Conservation (phyloP, 1,140 invertebrate genomes). For the Sitobion miscanthi region DNA sequence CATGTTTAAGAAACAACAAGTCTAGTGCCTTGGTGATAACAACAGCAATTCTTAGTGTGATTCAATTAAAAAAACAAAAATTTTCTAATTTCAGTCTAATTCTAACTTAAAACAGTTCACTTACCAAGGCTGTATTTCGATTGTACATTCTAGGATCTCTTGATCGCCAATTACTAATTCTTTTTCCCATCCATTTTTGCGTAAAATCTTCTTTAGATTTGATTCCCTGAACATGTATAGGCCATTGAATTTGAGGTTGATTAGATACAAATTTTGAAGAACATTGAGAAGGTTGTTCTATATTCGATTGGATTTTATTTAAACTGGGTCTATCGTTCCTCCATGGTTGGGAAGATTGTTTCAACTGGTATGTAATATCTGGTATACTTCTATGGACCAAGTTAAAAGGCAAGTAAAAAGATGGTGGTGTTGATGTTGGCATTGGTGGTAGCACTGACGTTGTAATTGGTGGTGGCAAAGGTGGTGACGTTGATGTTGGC, state of each 20-base stretch:
- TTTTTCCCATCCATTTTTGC: constrained; percentile 20
- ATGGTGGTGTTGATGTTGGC: too few relatives aligned
- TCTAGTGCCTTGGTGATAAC: too few relatives aligned
- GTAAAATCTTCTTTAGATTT: background rate
- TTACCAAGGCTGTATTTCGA: constrained; percentile 32
- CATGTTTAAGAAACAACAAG: too few relatives aligned
- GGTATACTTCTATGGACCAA: background rate
- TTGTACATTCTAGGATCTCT: constrained; percentile 25
- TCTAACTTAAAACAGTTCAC: constrained; percentile 18
- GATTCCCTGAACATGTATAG: background rate
- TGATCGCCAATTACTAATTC: background rate
- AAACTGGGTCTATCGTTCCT: background rate
- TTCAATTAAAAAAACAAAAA: too few relatives aligned
- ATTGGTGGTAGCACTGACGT: too few relatives aligned
- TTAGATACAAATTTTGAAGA: background rate
- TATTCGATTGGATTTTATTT: constrained; percentile 12
- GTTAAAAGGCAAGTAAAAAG: background rate
- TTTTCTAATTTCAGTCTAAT: too few relatives aligned
- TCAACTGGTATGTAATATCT: background rate
- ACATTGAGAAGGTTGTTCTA: constrained; percentile 22
- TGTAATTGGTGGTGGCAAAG: too few relatives aligned
- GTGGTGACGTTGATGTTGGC: too few relatives aligned
- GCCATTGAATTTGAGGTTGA: constrained; percentile 11
- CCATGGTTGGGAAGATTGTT: background rate
- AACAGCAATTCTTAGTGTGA: too few relatives aligned